Base-by-base conservation (phyloP, 2,797 vertebrate genomes). In the Lepus oiostolus region DNA sequence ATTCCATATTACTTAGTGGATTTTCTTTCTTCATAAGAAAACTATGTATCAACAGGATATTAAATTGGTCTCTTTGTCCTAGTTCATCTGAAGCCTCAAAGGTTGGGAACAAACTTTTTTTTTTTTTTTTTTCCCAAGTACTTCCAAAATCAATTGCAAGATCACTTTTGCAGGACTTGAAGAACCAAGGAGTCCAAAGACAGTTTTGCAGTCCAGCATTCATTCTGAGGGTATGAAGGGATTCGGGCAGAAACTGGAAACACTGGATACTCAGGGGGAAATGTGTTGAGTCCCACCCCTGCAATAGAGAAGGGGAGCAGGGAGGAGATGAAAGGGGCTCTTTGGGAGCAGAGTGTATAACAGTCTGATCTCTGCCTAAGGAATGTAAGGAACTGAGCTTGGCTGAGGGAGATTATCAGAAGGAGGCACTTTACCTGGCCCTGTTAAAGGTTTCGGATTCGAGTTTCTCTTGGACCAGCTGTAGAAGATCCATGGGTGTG, bases 1-100 rank as follows among this genome's bases (percentile, higher is more conserved):
- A 84, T 65, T 84, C 67, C 60, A 14, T 17, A n/a, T 80, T 28
- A 86, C 30, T 65, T 28, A 52, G 17, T 82, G 12, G 54, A 63
- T 74, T 81, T 85, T 79, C 50, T 71, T 85, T 74, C 28, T 88
- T 70, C 24, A 8, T 42, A 42, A 79, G 88, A 91, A 89, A 35
- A 54, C 11, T n/a, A 2, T 50, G 4, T 50, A 65, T 81, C 47
- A 85, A 76, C 22, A 80, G 65, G 47, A 52, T 35, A 89, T 76
- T 83, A 75, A 94, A 54, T 38, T 87, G 62, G 5, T 65, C 26
- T 77, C 54, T 92, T 38, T 80, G 54, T 35, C 24, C n/a, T 32
- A 71, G 28, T 87, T 87, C 16, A 67, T 60, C 22, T 63, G 30
- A 90, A 84, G 17, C 21, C 24, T 16, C 38, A 77, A 76, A 62